phyloP scores from a whole-genome alignment of 2,113 vertebrate species.

The Prietella phreatophila region DNA sequence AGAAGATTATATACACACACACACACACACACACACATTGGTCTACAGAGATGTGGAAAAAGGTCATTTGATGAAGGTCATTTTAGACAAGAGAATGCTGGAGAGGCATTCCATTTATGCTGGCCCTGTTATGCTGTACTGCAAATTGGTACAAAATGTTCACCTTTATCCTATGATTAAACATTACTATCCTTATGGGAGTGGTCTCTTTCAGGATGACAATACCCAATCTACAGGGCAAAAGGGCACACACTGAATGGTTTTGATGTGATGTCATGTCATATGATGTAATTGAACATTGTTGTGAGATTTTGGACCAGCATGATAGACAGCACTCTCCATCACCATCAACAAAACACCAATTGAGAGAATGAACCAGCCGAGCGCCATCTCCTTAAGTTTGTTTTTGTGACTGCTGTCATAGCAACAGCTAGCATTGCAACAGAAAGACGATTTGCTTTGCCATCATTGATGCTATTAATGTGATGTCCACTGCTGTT shows the following conservation, averaged over 20 bases:
- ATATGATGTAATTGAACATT: not conserved
- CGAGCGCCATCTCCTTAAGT: not conserved
- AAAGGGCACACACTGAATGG: not conserved
- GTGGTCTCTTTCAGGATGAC: not conserved
- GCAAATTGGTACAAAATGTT: not conserved
- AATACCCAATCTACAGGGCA: not conserved
- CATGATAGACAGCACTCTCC: not conserved
- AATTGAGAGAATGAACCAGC: not conserved
- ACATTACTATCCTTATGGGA: not conserved
- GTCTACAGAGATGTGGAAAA: constrained; percentile 8
- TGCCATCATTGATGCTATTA: not conserved
- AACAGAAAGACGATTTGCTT: not conserved
- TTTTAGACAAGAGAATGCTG: not conserved
- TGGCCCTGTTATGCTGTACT: not conserved
- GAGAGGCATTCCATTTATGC: not conserved
- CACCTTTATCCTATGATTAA: not conserved
- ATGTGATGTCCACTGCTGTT: not conserved
- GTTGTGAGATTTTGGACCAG: not conserved
- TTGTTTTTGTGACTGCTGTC: not conserved
- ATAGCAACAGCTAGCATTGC: constrained; percentile 9
- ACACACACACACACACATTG: not conserved
- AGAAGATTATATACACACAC: not conserved
- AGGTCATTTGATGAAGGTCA: not conserved
- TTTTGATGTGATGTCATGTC: not conserved
- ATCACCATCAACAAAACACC: not conserved